phyloP scores from a whole-genome alignment of 2,113 vertebrate genomes.

The Stomatorhinus ivindoensis region DNA sequence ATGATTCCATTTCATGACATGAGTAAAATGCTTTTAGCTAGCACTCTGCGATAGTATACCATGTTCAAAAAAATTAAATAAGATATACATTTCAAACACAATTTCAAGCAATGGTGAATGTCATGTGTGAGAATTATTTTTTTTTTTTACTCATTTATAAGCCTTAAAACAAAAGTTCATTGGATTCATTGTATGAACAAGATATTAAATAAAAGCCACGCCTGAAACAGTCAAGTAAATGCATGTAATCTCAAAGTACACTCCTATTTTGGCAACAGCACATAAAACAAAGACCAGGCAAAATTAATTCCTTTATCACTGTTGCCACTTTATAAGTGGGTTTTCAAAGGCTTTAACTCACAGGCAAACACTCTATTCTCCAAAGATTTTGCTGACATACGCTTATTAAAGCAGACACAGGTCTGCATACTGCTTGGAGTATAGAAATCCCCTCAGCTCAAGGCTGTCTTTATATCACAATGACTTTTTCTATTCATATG shows the following conservation, averaged over 20 bases:
- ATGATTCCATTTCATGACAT: background rate
- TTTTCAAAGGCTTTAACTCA: constrained; percentile 2
- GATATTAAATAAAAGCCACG: background rate
- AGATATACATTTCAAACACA: background rate
- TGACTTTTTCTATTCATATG: background rate
- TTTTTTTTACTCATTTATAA: background rate
- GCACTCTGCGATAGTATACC: background rate
- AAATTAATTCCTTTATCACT: background rate
- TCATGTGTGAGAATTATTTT: background rate
- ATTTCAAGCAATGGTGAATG: background rate
- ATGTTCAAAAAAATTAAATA: background rate
- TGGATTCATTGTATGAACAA: background rate
- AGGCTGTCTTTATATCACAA: background rate
- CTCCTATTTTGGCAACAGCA: background rate
- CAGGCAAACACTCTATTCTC: constrained; percentile 7
- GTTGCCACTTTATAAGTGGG: background rate
- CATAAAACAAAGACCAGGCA: constrained; percentile 1
- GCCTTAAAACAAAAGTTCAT: background rate
- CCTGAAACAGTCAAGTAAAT: background rate
- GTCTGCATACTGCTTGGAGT: background rate
- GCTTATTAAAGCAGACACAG: background rate
- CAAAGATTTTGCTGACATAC: background rate
- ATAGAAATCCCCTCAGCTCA: background rate
- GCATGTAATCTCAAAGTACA: background rate
- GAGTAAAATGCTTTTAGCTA: background rate